Conservation (phyloP, 2,797 vertebrate genomes). For the Balearica regulorum region DNA sequence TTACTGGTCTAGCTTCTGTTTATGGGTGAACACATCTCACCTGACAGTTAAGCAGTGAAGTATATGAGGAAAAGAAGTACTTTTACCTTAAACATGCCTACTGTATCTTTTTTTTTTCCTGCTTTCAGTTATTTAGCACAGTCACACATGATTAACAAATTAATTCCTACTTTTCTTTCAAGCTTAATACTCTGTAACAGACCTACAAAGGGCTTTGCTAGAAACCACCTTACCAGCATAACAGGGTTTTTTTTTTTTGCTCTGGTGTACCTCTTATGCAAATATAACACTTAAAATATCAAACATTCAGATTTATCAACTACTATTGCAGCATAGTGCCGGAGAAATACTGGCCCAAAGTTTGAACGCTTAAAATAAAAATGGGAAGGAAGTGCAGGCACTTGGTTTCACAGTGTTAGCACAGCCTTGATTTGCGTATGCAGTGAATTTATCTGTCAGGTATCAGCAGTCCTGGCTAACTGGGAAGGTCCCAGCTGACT, state of each 20-base stretch:
- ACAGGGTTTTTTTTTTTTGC: background rate
- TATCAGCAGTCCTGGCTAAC: too few relatives aligned
- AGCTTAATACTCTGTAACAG: background rate
- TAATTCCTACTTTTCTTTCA: background rate
- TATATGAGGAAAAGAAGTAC: background rate
- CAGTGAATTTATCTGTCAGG: too few relatives aligned
- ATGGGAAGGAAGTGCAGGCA: background rate
- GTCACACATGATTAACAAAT: background rate
- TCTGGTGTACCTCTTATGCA: background rate
- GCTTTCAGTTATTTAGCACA: background rate
- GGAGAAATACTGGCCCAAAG: background rate
- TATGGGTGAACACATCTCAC: background rate
- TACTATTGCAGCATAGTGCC: background rate
- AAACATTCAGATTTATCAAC: accelerated
- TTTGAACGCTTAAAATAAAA: background rate
- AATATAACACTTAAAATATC: background rate
- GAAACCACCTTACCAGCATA: background rate
- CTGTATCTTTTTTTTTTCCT: background rate
- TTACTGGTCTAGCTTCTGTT: background rate
- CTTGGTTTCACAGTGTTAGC: background rate
- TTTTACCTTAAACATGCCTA: background rate
- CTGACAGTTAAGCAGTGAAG: background rate
- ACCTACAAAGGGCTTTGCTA: background rate
- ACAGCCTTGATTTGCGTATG: background rate
- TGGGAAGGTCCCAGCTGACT: too few relatives aligned